Evolutionary conservation across 2,113 vertebrate species (phyloP).

Genomic region (Saimiri boliviensis): DNA sequence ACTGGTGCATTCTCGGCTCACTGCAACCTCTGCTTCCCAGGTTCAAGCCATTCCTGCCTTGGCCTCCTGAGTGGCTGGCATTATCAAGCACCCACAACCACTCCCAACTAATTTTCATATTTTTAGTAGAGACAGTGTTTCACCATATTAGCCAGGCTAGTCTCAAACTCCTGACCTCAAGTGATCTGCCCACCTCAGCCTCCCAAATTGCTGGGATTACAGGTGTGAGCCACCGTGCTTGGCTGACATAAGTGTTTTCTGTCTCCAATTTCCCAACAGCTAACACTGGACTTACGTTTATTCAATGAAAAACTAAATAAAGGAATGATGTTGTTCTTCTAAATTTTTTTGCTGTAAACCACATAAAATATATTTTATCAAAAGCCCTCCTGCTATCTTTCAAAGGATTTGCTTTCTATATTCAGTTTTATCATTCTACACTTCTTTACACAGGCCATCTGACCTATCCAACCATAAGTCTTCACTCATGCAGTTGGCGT

Average conservation of each 20-base stretch:
- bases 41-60: no score
- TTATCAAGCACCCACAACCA: no score
- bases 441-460: background rate
- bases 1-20: no score
- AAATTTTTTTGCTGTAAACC: background rate
- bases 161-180: no score
- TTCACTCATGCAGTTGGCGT: background rate
- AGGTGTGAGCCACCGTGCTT: no score
- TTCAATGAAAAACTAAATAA: background rate
- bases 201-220: no score
- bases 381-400: background rate
- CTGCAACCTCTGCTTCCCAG: no score
- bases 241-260: background rate
- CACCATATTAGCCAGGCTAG: no score
- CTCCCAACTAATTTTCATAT: no score
- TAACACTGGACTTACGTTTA: background rate
- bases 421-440: background rate
- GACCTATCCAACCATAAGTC: background rate
- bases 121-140: no score
- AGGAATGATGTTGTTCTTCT: background rate
- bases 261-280: background rate
- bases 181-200: no score
- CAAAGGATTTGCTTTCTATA: background rate
- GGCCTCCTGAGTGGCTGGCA: no score
- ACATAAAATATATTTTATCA: background rate